phyloP scores from a whole-genome alignment of 2,888 invertebrate genomes.

The Cheiracanthium punctorium region DNA sequence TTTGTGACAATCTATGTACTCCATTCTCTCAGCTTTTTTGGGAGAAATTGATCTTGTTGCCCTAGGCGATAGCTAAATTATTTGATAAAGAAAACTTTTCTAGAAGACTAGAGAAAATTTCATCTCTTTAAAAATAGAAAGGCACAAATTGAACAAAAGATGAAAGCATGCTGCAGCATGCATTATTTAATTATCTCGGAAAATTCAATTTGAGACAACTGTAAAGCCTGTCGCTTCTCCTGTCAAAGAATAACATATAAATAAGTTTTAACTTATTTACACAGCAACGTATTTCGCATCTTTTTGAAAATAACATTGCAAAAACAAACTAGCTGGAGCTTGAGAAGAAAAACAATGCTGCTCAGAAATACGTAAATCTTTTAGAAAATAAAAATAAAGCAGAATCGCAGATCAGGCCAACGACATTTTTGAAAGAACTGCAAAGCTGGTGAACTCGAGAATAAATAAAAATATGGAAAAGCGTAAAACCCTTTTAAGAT shows the following conservation, averaged over 20 bases:
- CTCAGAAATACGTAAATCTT: too few species aligned
- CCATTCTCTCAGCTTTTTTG: not conserved
- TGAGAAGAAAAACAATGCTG: too few species aligned
- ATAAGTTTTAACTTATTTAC: conserved; percentile 9
- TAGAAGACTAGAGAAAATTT: conserved; percentile 4
- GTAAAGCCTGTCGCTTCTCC: not conserved
- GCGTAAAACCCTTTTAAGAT: too few species aligned
- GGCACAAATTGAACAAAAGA: not conserved
- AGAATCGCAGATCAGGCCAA: too few species aligned
- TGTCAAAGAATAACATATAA: conserved; percentile 7
- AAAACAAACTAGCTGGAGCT: not conserved
- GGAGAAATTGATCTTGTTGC: not conserved
- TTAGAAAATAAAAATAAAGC: too few species aligned
- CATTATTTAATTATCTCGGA: conserved; percentile 12
- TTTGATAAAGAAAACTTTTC: conserved; percentile 13
- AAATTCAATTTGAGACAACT: conserved; percentile 2
- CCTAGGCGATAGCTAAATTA: conserved; percentile 1
- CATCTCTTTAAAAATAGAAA: not conserved
- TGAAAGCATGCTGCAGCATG: not conserved
- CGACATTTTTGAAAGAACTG: too few species aligned
- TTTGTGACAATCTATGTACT: not conserved
- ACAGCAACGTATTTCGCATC: not conserved
- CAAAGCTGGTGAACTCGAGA: too few species aligned
- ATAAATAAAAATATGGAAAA: too few species aligned
- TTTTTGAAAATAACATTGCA: not conserved